phyloP scores from a whole-genome alignment of 2,797 vertebrate species.

The Poeciliopsis paucimaculata region DNA sequence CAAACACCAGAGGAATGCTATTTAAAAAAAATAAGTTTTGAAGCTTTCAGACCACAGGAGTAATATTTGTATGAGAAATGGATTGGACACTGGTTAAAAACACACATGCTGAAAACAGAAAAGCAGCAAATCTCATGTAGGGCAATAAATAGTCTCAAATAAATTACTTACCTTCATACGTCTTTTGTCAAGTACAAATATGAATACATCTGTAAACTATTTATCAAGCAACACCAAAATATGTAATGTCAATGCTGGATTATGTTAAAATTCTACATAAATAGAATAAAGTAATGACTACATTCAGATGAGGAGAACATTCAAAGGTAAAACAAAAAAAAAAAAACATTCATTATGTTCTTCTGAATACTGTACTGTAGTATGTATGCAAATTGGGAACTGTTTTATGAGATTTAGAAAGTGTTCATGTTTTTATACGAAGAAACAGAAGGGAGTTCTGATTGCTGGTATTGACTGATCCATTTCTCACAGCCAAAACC shows the following conservation, averaged over 20 bases:
- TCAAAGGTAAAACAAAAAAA: not conserved
- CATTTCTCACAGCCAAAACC: slow-evolving; percentile 48
- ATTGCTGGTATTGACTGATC: slow-evolving; percentile 63
- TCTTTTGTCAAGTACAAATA: not conserved
- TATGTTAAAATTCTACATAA: not conserved
- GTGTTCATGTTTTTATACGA: slow-evolving; percentile 11
- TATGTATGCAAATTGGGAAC: not conserved
- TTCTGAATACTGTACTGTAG: not conserved
- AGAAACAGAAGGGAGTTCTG: slow-evolving; percentile 24
- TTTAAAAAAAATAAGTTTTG: slow-evolving; percentile 23
- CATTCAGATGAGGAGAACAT: not conserved
- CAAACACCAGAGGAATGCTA: slow-evolving; percentile 52
- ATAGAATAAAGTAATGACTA: not conserved
- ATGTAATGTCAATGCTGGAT: not conserved
- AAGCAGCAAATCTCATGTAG: not conserved
- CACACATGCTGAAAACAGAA: not conserved
- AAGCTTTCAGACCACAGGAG: slow-evolving; percentile 30
- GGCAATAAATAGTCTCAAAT: not conserved
- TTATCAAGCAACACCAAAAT: not conserved
- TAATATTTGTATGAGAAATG: slow-evolving; percentile 18
- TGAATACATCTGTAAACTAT: not conserved
- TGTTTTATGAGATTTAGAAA: not conserved
- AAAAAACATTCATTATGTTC: not conserved
- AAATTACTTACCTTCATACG: not conserved
- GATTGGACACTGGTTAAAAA: slow-evolving; percentile 44